Conservation (phyloP, 2,888 invertebrate genomes). For the Ophion costatus region DNA sequence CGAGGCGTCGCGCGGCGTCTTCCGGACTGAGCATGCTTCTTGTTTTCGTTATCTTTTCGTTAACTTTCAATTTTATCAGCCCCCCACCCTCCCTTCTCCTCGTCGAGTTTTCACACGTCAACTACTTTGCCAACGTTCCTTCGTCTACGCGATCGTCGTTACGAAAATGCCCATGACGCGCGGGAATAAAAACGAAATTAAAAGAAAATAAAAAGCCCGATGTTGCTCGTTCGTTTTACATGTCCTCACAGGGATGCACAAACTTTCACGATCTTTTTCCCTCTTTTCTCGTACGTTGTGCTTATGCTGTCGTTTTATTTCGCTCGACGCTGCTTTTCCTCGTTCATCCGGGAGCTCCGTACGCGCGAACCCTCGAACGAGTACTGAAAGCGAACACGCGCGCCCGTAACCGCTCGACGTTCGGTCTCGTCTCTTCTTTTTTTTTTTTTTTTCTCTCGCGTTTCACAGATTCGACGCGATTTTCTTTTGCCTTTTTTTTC, state of each 20-base stretch:
- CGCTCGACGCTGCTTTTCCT: conserved; percentile 23
- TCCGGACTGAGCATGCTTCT: conserved; percentile 50
- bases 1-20: conserved; percentile 65
- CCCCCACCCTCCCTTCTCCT: too few species aligned
- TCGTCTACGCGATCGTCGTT: conserved; percentile 16
- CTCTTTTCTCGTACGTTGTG: not conserved
- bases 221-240: conserved; percentile 27
- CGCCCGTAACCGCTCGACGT: conserved; percentile 48
- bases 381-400: conserved; percentile 57
- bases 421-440: conserved; percentile 17
- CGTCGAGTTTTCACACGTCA: too few species aligned
- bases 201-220: conserved; percentile 14
- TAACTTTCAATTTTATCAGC: too few species aligned
- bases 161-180: not conserved
- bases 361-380: conserved; percentile 61
- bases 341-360: conserved; percentile 57
- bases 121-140: not conserved
- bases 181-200: conserved; percentile 16
- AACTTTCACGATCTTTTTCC: conserved; percentile 17
- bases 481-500: not conserved
- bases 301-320: not conserved
- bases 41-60: not conserved
- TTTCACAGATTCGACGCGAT: conserved; percentile 20
- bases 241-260: conserved; percentile 28
- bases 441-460: conserved; percentile 23